Percentiles rank a stretch among this genome's conserved stretches.
These are phyloP conservation scores for Archaeoteleia sp. DNA, from an alignment of 2,888 invertebrate species.

Conservation along the genomic window DNA sequence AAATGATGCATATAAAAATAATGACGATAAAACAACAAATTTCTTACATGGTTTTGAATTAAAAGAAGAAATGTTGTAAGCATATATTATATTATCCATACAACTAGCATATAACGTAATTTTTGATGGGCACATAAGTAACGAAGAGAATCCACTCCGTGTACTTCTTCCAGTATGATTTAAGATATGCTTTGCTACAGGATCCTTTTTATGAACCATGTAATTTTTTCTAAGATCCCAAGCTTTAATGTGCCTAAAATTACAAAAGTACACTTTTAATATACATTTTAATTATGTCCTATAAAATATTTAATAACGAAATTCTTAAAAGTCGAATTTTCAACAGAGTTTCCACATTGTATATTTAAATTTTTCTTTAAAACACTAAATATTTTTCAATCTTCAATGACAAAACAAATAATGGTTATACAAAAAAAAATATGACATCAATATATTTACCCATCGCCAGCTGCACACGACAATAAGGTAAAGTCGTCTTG, in stretches of 20 bases:
- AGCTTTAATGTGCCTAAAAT: slow-evolving; percentile 81
- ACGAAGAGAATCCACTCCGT: slow-evolving; percentile 85
- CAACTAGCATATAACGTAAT: slow-evolving; percentile 88
- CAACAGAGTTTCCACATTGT: too few species aligned
- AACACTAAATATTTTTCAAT: not conserved
- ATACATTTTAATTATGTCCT: not conserved
- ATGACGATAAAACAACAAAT: slow-evolving; percentile 45
- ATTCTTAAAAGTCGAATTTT: slow-evolving; percentile 5
- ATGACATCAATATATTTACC: slow-evolving; percentile 78
- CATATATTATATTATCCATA: slow-evolving; percentile 90
- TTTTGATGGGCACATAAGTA: slow-evolving; percentile 83
- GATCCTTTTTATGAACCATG: slow-evolving; percentile 80
- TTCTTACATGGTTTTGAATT: slow-evolving; percentile 80
- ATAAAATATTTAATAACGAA: slow-evolving; percentile 9
- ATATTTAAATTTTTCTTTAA: not conserved
- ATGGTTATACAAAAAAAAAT: not conserved
- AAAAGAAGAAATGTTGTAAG: slow-evolving; percentile 86
- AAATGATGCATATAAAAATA: too few species aligned
- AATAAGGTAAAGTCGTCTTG: slow-evolving; percentile 86
- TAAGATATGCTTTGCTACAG: slow-evolving; percentile 83
- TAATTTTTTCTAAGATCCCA: slow-evolving; percentile 93
- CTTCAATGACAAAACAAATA: not conserved
- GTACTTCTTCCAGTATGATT: slow-evolving; percentile 85
- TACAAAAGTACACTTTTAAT: too few species aligned
- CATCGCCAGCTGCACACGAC: slow-evolving; percentile 92